Evolutionary conservation across 1,140 invertebrate species (phyloP).

Genomic region (Drosophila pallidifrons): DNA sequence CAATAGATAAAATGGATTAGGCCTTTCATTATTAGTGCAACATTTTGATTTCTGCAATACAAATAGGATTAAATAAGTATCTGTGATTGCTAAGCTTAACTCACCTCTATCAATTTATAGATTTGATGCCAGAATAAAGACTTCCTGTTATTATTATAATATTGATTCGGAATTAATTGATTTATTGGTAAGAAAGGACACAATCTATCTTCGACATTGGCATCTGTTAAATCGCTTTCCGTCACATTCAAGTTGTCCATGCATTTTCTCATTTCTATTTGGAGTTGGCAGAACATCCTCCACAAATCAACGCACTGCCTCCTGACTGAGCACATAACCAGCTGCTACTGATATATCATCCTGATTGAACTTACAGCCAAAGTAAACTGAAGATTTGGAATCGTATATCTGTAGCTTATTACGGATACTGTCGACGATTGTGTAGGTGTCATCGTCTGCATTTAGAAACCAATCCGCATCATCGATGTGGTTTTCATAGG

Average conservation of each 20-base stretch:
- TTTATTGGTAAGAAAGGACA: too few species aligned
- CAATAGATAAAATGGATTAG: too few species aligned
- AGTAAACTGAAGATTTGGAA: constrained; percentile 91
- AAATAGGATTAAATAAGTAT: too few species aligned
- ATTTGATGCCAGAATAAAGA: too few species aligned
- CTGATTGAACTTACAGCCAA: constrained; percentile 95
- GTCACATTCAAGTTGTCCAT: constrained; percentile 87
- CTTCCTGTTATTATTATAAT: too few species aligned
- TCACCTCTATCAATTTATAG: too few species aligned
- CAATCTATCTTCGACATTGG: too few species aligned
- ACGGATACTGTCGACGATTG: constrained; percentile 95
- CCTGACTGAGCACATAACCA: constrained; percentile 95
- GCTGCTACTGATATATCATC: constrained; percentile 98
- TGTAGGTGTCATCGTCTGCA: constrained; percentile 97
- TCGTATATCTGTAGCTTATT: constrained; percentile 93
- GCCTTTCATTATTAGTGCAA: too few species aligned
- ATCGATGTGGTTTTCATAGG: constrained; percentile 92
- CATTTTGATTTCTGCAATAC: too few species aligned
- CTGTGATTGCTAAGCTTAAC: too few species aligned
- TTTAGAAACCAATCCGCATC: constrained; percentile 97
- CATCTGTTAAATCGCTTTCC: too few species aligned
- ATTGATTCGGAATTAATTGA: too few species aligned
- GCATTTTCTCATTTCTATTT: constrained; percentile 96
- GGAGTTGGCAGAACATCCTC: constrained; percentile 89
- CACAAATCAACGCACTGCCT: constrained; percentile 91